Evolutionary conservation across 2,888 invertebrate species (phyloP), one percentile per base, ranked within the genome.

Genomic region (Dynastes tityus): DNA sequence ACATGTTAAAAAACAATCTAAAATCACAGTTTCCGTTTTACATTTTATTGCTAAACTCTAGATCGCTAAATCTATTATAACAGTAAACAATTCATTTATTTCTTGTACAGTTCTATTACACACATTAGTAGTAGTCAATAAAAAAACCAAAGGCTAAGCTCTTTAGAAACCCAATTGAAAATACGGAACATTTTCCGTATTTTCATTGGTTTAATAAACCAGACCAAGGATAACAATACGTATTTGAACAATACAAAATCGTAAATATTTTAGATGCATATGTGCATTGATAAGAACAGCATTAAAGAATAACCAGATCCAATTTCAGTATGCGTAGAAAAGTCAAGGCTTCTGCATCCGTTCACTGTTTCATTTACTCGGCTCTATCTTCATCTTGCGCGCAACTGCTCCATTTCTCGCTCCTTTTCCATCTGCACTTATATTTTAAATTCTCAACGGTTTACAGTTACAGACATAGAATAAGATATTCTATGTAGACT

Each of bases 391-490:
- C n/a, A 32, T 51, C 51, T 65, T 65, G 13, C 11, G 40, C 70
- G 27, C 70, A 70, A 53, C 27, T 32, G 37, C 55, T 37, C 55
- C 9, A 55, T 71, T 29, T 68, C 68, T 49, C 29, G 22, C 11
- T 55, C 37, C 71, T 58, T 55, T 58, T 37, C 58, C 37, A 71
- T 58, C 9, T 61, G 45, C 61, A 74, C 61, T 74, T 74, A 74
- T 61, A 74, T 61, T 61, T 74, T 74, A 74, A 74, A 74, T 74
- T 73, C 73, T 73, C 73, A 53, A 45, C 45, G 73, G 73, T 40
- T 73, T 73, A 73, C 61, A 58, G 58, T 73, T 61, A 74, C 58
- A 74, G 45, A 2, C 45, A 27, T 74, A 40, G 63, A 74, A 74
- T 74, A 74, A 40, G 61, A 49, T 61, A 74, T 73, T 45, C 73